Evolutionary conservation across 2,888 invertebrate genomes (phyloP), one percentile per base, ranked within the genome.

Genomic region (Steinernema scapterisci): DNA sequence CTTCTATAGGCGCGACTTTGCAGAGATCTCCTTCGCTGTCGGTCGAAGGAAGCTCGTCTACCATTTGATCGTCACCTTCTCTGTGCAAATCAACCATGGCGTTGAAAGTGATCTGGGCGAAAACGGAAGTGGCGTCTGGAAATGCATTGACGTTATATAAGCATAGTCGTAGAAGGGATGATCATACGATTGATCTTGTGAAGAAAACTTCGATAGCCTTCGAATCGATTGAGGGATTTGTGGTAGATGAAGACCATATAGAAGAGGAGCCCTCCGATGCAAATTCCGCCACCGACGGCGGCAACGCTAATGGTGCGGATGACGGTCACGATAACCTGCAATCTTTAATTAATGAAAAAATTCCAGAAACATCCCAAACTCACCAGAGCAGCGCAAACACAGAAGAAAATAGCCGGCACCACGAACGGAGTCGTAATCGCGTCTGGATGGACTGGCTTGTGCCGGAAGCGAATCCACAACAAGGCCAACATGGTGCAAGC

Each of bases 401-500:
- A 45, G 70, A 81, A 80, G 78, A 86, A 86, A n/a, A 85, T 45
- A 7, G 85, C 76, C 5, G 86, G 86, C 76, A 86, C 76, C 46
- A 86, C 52, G 46, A 86, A 78, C 0, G 84, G 84, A 38, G 81
- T 82, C 52, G 73, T 74, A 54, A 85, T 82, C 44, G 81, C 78
- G 16, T 86, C 85, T 5, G 85, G 79, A 56, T 82, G 82, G 7
- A 82, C 82, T 1, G 78, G 76, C 70, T 71, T 63, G 56, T 76
- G 75, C n/a, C 74, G 71, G 74, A 83, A 77, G 31, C 85, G 73
- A 38, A 86, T 82, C 72, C 78, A 86, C 27, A 86, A 71, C n/a
- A 86, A 76, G 19, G 84, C 83, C n/a, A 80, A 63, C 81, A 86
- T 86, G 25, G 86, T 86, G 73, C 84, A 78, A 1, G 82, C 81